A percentile compares a stretch with the other conserved stretches of the same genome.
Conservation (phyloP, 2,888 invertebrate genomes). For the Noctua janthe region DNA sequence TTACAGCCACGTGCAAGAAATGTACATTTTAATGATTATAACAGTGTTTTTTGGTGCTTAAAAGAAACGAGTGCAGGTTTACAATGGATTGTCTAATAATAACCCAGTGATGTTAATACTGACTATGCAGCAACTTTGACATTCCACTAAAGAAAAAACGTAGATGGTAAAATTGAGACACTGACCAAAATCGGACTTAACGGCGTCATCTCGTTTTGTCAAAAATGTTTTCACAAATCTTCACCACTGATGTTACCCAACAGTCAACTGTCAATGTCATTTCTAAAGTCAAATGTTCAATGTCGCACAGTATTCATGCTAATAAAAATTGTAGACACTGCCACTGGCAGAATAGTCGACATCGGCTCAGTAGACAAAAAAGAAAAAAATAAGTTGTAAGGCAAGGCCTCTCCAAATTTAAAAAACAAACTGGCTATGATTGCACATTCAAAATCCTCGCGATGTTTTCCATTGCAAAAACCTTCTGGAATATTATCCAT, state of each 20-base stretch:
- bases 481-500: not conserved
- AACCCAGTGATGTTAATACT: not conserved
- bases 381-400: not conserved
- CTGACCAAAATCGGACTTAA: not conserved
- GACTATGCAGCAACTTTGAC: not conserved
- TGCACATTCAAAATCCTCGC: not conserved
- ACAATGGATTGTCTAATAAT: conserved; percentile 1
- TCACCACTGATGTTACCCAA: not conserved
- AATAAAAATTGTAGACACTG: not conserved
- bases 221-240: not conserved
- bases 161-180: no score
- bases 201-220: not conserved
- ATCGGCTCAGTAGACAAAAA: not conserved
- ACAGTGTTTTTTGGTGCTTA: conserved; percentile 11
- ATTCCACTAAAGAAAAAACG: not conserved
- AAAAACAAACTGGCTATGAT: not conserved
- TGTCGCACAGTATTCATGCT: not conserved
- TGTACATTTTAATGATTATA: conserved; percentile 25
- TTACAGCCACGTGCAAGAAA: conserved; percentile 52
- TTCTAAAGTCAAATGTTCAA: not conserved
- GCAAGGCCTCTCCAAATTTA: not conserved
- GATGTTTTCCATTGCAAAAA: not conserved
- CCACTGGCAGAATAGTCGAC: not conserved
- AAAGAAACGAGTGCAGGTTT: not conserved
- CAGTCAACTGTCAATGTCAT: not conserved